Percentiles rank a stretch among this genome's conserved stretches.
Evolutionary conservation across 2,888 invertebrate species (phyloP).

Genomic region (Megamerina dolium): DNA sequence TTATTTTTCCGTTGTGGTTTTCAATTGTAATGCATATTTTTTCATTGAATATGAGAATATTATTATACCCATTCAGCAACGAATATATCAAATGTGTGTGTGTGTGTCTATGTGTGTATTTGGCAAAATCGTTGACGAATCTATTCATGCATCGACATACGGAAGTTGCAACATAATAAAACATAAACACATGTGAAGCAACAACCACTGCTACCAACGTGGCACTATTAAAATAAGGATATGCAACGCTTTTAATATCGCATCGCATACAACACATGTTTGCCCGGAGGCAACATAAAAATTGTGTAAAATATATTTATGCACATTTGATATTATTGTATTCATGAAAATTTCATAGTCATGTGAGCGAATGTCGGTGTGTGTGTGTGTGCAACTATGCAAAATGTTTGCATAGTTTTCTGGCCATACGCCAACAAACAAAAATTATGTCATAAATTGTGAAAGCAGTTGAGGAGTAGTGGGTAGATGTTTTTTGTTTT

Average conservation of each 20-base stretch:
- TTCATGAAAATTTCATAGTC: too few species aligned
- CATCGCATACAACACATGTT: not conserved
- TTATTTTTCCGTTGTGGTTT: not conserved
- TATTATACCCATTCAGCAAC: not conserved
- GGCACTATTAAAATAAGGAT: too few species aligned
- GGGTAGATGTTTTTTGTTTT: too few species aligned
- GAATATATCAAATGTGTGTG: not conserved
- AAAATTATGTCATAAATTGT: too few species aligned
- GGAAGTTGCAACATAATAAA: not conserved
- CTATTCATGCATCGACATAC: not conserved
- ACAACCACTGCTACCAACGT: too few species aligned
- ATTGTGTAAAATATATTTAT: too few species aligned
- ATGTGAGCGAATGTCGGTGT: not conserved
- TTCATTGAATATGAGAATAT: not conserved
- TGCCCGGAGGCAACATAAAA: conserved; percentile 7
- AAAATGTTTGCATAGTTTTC: conserved; percentile 3
- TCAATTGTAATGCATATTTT: not conserved
- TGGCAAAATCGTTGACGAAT: not conserved
- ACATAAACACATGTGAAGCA: conserved; percentile 6
- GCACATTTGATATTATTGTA: too few species aligned
- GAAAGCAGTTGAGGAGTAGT: too few species aligned
- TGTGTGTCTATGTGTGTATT: not conserved
- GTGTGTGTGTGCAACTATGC: not conserved
- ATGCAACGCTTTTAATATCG: too few species aligned
- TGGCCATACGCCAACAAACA: conserved; percentile 1